Evolutionary conservation across 2,113 vertebrate species (phyloP), one percentile per base, ranked within the genome.

Genomic region (Heteronetta atricapilla): DNA sequence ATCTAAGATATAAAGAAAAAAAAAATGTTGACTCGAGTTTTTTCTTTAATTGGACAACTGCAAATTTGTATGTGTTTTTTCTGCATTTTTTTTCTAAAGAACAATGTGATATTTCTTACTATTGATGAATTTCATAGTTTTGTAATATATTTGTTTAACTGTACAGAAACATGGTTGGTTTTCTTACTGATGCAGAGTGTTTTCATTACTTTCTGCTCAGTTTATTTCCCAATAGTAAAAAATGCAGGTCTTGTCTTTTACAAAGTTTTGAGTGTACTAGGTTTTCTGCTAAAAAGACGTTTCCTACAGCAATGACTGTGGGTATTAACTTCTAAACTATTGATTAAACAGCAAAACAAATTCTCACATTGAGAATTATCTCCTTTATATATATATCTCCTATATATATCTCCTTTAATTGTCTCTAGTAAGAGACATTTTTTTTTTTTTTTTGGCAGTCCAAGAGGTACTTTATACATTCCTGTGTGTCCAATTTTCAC

Each of bases 111-210:
- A 23, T 89, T 75, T 89, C n/a, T 29, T 46, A 26, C 1, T 0
- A 0, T 20, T 75, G 22, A 5, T 64, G 29, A 72, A 40, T 55
- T 80, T 18, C 68, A 25, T 60, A 23, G 2, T 5, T 55, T 78
- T 75, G 3, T 44, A 82, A 36, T 80, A 50, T 50, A 36, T 77
- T 77, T 81, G 38, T n/a, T 85, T 68, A 59, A 2, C 4, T 14
- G 0, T 18, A 14, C 4, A 83, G 17, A 53, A 7, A 52, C 8
- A 38, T 31, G 4, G 4, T n/a, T 76, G 20, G 0, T 60, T 86
- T 86, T 86, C 20, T 11, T 60, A 68, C 8, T 23, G 31, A 78
- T 60, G 21, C 3, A 3, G 2, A 38, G 12, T 34, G 42, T 86
- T 94, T 59, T 46, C 34, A 56, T 46, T n/a, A 34, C 2, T 48